Base-by-base conservation (phyloP, 2,797 vertebrate genomes). In the Rhodeus uyekii region DNA sequence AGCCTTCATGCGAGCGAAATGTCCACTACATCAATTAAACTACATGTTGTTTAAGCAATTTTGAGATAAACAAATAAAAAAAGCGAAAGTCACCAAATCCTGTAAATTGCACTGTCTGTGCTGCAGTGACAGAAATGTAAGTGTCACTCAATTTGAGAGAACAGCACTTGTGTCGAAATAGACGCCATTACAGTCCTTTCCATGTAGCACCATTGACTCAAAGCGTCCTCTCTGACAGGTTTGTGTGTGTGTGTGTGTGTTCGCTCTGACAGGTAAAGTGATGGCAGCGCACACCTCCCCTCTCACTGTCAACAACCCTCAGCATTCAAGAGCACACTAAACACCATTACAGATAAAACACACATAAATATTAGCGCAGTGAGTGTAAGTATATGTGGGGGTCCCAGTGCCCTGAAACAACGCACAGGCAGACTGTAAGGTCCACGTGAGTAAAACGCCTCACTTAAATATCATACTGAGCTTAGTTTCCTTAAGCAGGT, bases 181-280 rank as follows among this genome's bases (percentile, higher is more conserved):
- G 87, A 86, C 82, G 87, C 81, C 87, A 88, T 88, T 88, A 88
- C 85, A 83, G 85, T 79, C 83, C 87, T 82, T 85, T 88, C 83
- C 87, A 85, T 84, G 81, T 77, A 86, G 85, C 83, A 84, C 84
- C 86, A 86, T 83, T 88, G 87, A 88, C 85, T 88, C 85, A 81
- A 84, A 88, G 83, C 82, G 14, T 88, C 83, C 85, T 84, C 87
- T 88, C 64, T 82, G 85, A 82, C 83, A 85, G 81, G 80, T 76
- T 58, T 36, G 72, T 69, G 78, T 22, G 34, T 55, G 71, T 18
- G 83, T 61, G 24, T 44, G 60, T 83, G 73, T 46, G 32, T 61
- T 79, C 8, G 19, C 68, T 55, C 83, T 88, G 87, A 85, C 87
- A 88, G 85, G 87, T 86, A 85, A 84, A 88, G 83, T 85, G 87